phyloP scores from a whole-genome alignment of 1,140 invertebrate species.

The Drosophila pseudoananassae region DNA sequence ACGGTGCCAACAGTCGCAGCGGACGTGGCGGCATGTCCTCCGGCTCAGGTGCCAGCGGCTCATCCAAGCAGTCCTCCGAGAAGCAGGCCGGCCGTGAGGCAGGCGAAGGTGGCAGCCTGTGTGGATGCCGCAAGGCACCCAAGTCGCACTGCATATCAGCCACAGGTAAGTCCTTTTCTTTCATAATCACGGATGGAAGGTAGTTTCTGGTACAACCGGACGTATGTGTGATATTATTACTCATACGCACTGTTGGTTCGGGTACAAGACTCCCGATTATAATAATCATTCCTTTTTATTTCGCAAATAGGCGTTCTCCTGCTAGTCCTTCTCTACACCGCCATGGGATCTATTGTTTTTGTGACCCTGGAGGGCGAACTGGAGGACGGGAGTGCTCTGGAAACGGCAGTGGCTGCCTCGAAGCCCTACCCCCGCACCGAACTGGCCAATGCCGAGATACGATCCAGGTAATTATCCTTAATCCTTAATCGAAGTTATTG shows the following conservation, averaged over 20 bases:
- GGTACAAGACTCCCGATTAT: background rate
- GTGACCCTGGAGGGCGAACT: constrained; percentile 92
- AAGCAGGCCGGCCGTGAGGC: constrained; percentile 45
- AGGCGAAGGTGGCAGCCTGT: constrained; percentile 45
- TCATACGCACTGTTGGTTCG: background rate
- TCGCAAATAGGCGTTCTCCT: constrained; percentile 90
- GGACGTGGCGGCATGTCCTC: constrained; percentile 31
- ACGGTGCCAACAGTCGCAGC: constrained; percentile 19
- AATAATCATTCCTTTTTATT: too few relatives aligned
- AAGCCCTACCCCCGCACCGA: constrained; percentile 86
- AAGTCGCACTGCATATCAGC: constrained; percentile 84
- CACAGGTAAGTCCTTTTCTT: constrained; percentile 71
- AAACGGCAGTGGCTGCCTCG: constrained; percentile 87
- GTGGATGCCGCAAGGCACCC: constrained; percentile 81
- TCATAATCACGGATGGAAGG: background rate
- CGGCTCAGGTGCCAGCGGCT: constrained; percentile 10
- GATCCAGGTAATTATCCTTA: constrained; percentile 82
- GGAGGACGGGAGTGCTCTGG: constrained; percentile 75
- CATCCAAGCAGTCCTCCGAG: constrained; percentile 41
- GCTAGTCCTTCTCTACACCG: constrained; percentile 94
- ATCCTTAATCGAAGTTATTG: background rate
- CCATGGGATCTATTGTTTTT: constrained; percentile 96
- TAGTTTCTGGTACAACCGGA: background rate
- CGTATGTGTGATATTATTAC: constrained; percentile 9
- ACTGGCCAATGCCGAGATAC: constrained; percentile 83